Base-by-base conservation (phyloP, 2,888 invertebrate species). In the Lochmaea crataegi region DNA sequence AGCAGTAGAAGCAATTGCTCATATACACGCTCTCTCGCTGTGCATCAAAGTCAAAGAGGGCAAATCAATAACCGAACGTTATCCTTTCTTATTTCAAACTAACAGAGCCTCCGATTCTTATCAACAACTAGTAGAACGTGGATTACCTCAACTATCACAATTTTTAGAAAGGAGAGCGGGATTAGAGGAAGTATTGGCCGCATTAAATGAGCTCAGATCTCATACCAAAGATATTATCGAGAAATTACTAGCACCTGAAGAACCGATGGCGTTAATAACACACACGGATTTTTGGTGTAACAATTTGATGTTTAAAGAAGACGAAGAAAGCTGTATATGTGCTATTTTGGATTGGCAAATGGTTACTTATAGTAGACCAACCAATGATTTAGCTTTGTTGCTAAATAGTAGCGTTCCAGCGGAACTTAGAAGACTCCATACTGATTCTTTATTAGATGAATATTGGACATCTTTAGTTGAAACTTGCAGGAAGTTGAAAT, bases 221-320 rank as follows among this genome's bases (percentile, higher is more conserved):
- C 89, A 91, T 73, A 94, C 94, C 12, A 93, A 93, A 80, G 90
- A 92, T 18, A 89, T 94, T 61, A 92, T 94, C 32, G 92, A 93
- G 22, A 91, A 91, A 2, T 87, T 94, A 9, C 86, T 94, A 42
- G 90, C 91, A 61, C 94, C 94, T 0, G 90, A 91, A 65, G 94
- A 93, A 81, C 94, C 94, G 0, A 86, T 92, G 81, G 93, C 94
- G 0, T 88, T 94, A 7, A 91, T 94, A 74, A 94, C 94, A 0
- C 94, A 94, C 85, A 94, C 94, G 0, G 94, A 94, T 84, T 94
- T 94, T 85, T 94, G 94, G 94, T 93, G 93, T 84, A 94, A 94
- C 80, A 94, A 94, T 86, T 88, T 94, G 16, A 87, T 94, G 75
- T 94, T 94, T 82, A 88, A 89, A 71, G 90, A 91, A 73, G 85